Base-by-base conservation (phyloP, 2,797 vertebrate genomes). In the Lophius americanus region DNA sequence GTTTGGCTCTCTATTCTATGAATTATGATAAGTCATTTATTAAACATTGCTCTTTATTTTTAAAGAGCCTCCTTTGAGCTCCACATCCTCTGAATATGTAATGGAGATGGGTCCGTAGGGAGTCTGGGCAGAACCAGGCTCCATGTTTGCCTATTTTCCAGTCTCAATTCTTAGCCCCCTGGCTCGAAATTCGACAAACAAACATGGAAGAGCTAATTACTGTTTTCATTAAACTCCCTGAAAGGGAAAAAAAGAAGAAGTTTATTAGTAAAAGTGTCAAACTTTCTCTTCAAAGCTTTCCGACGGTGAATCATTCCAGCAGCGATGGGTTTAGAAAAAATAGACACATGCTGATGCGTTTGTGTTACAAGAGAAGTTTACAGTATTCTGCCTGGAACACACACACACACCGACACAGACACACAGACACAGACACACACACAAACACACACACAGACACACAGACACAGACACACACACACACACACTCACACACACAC, bases 331-430 rank as follows among this genome's bases (percentile, higher is more conserved):
- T 41, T 9, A 38, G 13, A 63, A 10, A 39, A 10, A 10, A 13
- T 52, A 48, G 50, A 62, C 48, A 49, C 9, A 32, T 23, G 12
- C 14, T 56, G 7, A 62, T 36, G 8, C 8, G 41, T 11, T 46
- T 37, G 23, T 41, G 5, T 48, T 47, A 8, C 41, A 62, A 46
- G 37, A 49, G 37, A 63, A 35, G 47, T 70, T 76, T 65, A 38
- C 36, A 47, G 47, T 50, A 33, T 32, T 44, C 12, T 62, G 41
- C 14, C 56, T 57, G 36, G 38, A 68, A 73, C 53, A 78, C 62
- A 58, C 57, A 10, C 43, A 54, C 53, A 67, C 37, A 60, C 51
- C 61, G 7, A 32, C 39, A 52, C 4, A 14, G 59, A 47, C 49
- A 39, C 37, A 60, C 51, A 64, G 7, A 32, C 39, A 52, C 4